These are phyloP conservation scores for Mungos mungo DNA, from an alignment of 2,113 vertebrate genomes.

Conservation along the genomic window DNA sequence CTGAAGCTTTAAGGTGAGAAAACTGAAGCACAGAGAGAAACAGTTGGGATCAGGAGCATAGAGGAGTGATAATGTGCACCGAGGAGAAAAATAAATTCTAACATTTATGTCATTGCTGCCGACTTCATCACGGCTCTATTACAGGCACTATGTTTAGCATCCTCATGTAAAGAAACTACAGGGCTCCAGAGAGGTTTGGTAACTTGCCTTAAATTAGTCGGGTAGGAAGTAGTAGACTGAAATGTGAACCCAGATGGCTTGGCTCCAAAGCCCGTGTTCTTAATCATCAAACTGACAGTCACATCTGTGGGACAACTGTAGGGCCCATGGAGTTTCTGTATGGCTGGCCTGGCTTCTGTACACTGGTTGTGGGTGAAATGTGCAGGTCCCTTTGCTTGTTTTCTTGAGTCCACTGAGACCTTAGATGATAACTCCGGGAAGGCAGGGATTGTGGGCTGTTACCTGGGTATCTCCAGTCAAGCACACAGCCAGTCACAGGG, in stretches of 20 bases:
- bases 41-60: neutral
- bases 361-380: neutral
- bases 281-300: neutral
- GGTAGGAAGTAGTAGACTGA: neutral
- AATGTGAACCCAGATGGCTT: neutral
- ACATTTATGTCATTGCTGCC: neutral
- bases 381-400: neutral
- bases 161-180: neutral
- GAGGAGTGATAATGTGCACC: neutral
- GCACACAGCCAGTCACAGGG: neutral
- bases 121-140: neutral
- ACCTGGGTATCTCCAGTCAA: neutral
- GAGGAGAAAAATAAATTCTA: neutral
- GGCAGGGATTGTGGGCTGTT: neutral
- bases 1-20: too few species aligned
- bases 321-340: neutral
- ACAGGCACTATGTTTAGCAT: neutral
- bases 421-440: neutral
- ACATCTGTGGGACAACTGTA: neutral
- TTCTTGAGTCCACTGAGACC: neutral
- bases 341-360: neutral
- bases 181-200: neutral
- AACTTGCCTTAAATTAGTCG: neutral
- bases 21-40: neutral
- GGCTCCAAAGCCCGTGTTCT: neutral